These are phyloP conservation scores for Tinea semifulvella DNA, from an alignment of 2,888 invertebrate species.

Conservation along the genomic window DNA sequence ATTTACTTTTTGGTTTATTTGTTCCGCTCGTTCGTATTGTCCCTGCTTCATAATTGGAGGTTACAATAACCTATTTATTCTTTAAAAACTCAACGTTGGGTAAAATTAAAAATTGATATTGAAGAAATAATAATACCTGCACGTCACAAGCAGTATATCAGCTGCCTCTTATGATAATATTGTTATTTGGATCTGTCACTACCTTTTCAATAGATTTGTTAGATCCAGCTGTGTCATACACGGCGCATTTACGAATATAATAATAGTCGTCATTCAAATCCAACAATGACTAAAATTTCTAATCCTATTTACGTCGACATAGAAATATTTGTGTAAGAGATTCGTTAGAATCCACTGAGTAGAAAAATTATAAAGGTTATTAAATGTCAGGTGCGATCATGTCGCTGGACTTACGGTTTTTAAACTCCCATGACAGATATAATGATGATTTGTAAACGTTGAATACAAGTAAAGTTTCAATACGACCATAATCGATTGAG, in stretches of 20 bases:
- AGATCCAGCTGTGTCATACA: constrained; percentile 13
- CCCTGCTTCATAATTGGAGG: not conserved
- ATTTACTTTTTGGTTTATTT: not conserved
- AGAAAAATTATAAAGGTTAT: constrained; percentile 10
- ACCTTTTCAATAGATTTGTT: constrained; percentile 12
- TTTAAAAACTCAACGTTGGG: too few relatives aligned
- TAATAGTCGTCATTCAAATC: constrained; percentile 11
- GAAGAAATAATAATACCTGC: constrained; percentile 5
- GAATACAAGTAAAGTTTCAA: too few relatives aligned
- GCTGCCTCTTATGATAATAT: constrained; percentile 12
- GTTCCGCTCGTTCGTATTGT: not conserved
- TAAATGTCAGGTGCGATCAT: constrained; percentile 7
- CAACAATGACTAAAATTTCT: constrained; percentile 11
- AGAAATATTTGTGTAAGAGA: constrained; percentile 11
- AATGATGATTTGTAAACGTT: too few relatives aligned
- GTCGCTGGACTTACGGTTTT: not conserved
- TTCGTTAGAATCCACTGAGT: constrained; percentile 11
- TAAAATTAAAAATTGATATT: too few relatives aligned
- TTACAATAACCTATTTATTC: too few relatives aligned
- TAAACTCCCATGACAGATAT: not conserved
- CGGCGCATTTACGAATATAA: constrained; percentile 10
- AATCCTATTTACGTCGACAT: constrained; percentile 13
- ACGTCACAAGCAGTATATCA: constrained; percentile 7
- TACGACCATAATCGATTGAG: too few relatives aligned
- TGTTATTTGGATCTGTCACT: constrained; percentile 9